Evolutionary conservation across 2,888 invertebrate species (phyloP).

Genomic region (Mystacides longicornis): DNA sequence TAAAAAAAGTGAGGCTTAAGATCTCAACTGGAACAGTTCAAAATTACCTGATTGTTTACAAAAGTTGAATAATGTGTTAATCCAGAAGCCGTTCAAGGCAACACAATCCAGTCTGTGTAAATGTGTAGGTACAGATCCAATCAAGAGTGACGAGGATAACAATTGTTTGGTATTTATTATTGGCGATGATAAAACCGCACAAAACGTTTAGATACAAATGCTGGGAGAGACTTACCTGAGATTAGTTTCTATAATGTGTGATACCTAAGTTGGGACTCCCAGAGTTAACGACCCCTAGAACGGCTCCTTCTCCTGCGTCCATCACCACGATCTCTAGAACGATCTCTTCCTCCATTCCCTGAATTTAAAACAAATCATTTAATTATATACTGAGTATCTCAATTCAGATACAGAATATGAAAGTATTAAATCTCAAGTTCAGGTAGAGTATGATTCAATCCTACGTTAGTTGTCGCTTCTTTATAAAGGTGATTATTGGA

Average conservation of each 20-base stretch:
- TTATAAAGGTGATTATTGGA: too few relatives aligned
- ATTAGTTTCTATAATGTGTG: constrained; percentile 37
- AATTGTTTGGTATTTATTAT: too few relatives aligned
- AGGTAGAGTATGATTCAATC: too few relatives aligned
- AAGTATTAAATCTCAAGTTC: too few relatives aligned
- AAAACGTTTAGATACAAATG: neutral
- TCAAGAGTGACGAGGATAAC: too few relatives aligned
- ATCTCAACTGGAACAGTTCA: constrained; percentile 1
- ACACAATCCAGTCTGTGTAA: too few relatives aligned
- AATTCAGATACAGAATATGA: too few relatives aligned
- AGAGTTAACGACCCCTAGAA: constrained; percentile 22
- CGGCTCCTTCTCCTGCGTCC: constrained; percentile 23
- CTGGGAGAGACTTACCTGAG: constrained; percentile 40
- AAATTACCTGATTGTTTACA: neutral
- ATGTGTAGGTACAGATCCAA: too few relatives aligned
- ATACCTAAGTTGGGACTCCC: constrained; percentile 43
- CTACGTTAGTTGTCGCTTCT: too few relatives aligned
- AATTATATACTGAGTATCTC: neutral
- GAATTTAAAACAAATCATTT: neutral
- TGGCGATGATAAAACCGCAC: too few relatives aligned
- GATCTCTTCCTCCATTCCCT: constrained; percentile 32
- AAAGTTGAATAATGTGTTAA: neutral
- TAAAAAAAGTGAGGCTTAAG: neutral
- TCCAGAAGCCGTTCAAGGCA: too few relatives aligned
- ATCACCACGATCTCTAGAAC: constrained; percentile 34